Base-by-base conservation (phyloP, 2,113 vertebrate species). In the Nycticryphes semicollaris region DNA sequence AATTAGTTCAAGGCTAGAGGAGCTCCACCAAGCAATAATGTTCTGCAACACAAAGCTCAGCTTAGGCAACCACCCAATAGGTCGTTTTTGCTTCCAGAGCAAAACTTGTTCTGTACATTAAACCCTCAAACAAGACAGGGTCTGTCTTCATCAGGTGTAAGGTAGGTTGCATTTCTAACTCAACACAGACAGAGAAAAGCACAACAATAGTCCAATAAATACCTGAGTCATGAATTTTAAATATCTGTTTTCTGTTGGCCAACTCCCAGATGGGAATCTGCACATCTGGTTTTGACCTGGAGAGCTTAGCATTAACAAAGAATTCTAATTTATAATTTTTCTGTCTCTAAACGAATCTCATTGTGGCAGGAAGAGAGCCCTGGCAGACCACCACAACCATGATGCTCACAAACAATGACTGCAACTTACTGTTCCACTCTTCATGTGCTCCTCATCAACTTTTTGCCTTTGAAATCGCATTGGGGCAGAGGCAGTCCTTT, bases 391-490 rank as follows among this genome's bases (percentile, higher is more conserved):
- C 54, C 31, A n/a, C 62, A 62, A 13, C 41, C 53, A 15, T 3
- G 53, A 53, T 6, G 41, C 23, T 72, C 7, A 0, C 0, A 1
- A 87, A 39, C 48, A 47, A 54, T 0, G 0, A 27, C 15, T 41
- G 33, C 54, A 82, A 41, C 43, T 90, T 48, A 60, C 33, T 31
- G 11, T 54, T 51, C 69, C 28, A 28, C 17, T 63, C 56, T 16
- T 66, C 1, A 35, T 51, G 23, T 47, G 47, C 15, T 73, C 30
- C 37, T 82, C 35, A 60, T 12, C 45, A 41, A 6, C 21, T 39
- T 60, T 9, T 35, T 35, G 27, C 1, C 1, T 21, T n/a, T 22
- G 25, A 9, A 43, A 51, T 39, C 7, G 57, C 39, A 66, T 72
- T 64, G 43, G 30, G 51, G n/a, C 6, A 80, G 47, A 79, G 31